Conservation (phyloP, 2,113 vertebrate genomes). For the Pardalotus punctatus region DNA sequence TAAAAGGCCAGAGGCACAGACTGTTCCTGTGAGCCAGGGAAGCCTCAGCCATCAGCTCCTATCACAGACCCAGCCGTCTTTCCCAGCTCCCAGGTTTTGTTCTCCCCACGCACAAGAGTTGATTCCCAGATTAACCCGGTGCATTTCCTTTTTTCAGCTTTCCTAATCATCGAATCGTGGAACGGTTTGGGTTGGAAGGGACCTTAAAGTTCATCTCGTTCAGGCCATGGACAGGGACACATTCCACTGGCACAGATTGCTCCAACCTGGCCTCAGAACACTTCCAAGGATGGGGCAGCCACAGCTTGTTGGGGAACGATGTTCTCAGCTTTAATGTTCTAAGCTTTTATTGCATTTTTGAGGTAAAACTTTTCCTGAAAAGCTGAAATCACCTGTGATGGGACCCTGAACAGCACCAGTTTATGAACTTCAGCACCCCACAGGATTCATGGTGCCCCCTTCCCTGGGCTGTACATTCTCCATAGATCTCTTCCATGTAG, state of each 20-base stretch:
- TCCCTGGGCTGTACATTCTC: background rate
- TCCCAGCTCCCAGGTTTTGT: background rate
- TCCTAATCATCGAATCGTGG: background rate
- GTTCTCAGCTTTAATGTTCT: background rate
- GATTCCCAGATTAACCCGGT: background rate
- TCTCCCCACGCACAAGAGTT: background rate
- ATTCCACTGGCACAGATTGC: background rate
- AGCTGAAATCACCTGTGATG: background rate
- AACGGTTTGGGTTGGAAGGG: background rate
- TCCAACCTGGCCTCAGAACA: background rate
- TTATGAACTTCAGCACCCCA: background rate
- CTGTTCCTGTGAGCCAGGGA: background rate
- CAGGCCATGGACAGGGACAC: background rate
- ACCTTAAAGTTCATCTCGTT: background rate
- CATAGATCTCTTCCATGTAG: accelerated
- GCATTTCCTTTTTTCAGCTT: background rate
- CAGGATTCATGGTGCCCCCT: accelerated
- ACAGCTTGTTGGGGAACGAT: background rate
- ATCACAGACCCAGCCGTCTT: background rate
- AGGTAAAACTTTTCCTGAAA: background rate
- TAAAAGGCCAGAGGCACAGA: background rate
- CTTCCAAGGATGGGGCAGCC: background rate
- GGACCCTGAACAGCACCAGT: background rate
- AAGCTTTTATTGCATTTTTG: background rate
- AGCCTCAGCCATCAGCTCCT: background rate